These are phyloP conservation scores for Drosophila nigrodunni DNA, from an alignment of 1,140 invertebrate genomes.

Conservation along the genomic window DNA sequence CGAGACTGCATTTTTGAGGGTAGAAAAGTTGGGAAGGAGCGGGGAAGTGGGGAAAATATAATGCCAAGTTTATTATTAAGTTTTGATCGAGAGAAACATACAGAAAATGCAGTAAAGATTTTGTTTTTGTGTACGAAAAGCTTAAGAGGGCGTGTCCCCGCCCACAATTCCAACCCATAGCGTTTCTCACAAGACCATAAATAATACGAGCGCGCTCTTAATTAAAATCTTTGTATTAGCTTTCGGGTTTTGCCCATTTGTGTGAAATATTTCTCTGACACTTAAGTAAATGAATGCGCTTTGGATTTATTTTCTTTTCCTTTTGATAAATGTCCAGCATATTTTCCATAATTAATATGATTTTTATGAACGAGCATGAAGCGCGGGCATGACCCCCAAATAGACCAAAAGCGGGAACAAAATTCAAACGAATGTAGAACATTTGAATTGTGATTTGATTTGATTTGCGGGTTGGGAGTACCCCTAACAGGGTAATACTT, in stretches of 20 bases:
- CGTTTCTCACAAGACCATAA: slow-evolving; percentile 52
- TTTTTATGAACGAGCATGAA: slow-evolving; percentile 42
- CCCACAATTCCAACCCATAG: not conserved
- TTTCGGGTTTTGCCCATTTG: slow-evolving; percentile 38
- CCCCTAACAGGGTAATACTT: not conserved
- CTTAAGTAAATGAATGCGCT: slow-evolving; percentile 59
- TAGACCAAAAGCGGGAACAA: slow-evolving; percentile 28
- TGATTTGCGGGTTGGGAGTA: not conserved
- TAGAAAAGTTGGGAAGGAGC: not conserved
- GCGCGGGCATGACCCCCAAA: slow-evolving; percentile 46
- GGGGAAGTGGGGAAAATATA: slow-evolving; percentile 6
- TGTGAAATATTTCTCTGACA: slow-evolving; percentile 49
- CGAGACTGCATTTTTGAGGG: not conserved
- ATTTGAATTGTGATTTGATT: slow-evolving; percentile 38
- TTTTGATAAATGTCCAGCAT: slow-evolving; percentile 56
- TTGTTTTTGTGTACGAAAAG: slow-evolving; percentile 51
- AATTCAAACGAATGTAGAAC: not conserved
- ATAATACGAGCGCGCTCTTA: slow-evolving; percentile 64
- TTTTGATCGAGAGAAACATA: slow-evolving; percentile 41
- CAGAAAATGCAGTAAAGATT: slow-evolving; percentile 8
- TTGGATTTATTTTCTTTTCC: not conserved
- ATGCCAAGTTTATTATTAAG: slow-evolving; percentile 59
- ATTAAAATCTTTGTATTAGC: slow-evolving; percentile 68
- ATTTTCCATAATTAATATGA: slow-evolving; percentile 63
- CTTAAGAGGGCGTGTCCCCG: slow-evolving; percentile 38